Conservation (phyloP, 2,888 invertebrate species). For the Pycnomerus fuliginosus region DNA sequence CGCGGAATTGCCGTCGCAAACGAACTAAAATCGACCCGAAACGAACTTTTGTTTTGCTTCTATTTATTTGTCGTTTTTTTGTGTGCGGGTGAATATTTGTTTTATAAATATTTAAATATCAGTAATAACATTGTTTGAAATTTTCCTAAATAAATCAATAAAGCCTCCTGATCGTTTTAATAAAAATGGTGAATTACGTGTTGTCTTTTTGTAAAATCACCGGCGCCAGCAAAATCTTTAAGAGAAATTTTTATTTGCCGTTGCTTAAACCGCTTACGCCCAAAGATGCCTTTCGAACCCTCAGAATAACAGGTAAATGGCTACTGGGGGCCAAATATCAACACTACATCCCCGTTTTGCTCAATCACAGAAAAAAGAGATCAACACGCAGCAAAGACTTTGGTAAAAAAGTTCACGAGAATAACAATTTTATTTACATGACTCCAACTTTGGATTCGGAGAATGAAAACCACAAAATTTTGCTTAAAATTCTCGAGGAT, state of each 20-base stretch:
- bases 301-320: slow-evolving; percentile 75
- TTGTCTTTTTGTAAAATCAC: slow-evolving; percentile 75
- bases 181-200: slow-evolving; percentile 50
- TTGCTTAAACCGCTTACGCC: slow-evolving; percentile 79
- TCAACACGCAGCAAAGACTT: slow-evolving; percentile 53
- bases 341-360: slow-evolving; percentile 77
- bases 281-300: slow-evolving; percentile 77
- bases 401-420: slow-evolving; percentile 66
- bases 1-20: slow-evolving; percentile 30
- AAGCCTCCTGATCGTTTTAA: no score
- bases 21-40: slow-evolving; percentile 31
- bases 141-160: no score
- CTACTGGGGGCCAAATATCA: slow-evolving; percentile 74
- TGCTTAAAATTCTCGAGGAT: slow-evolving; percentile 62
- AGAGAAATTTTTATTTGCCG: slow-evolving; percentile 81
- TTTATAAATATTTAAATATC: no score
- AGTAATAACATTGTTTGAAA: no score
- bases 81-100: not conserved
- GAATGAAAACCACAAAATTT: slow-evolving; percentile 63
- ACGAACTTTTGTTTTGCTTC: slow-evolving; percentile 27
- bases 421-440: slow-evolving; percentile 71
- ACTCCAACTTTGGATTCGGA: slow-evolving; percentile 71
- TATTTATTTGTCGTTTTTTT: slow-evolving; percentile 7
- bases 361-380: slow-evolving; percentile 53
- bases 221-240: slow-evolving; percentile 76